Base-by-base conservation (phyloP, 2,888 invertebrate species). In the Steinernema hermaphroditum region DNA sequence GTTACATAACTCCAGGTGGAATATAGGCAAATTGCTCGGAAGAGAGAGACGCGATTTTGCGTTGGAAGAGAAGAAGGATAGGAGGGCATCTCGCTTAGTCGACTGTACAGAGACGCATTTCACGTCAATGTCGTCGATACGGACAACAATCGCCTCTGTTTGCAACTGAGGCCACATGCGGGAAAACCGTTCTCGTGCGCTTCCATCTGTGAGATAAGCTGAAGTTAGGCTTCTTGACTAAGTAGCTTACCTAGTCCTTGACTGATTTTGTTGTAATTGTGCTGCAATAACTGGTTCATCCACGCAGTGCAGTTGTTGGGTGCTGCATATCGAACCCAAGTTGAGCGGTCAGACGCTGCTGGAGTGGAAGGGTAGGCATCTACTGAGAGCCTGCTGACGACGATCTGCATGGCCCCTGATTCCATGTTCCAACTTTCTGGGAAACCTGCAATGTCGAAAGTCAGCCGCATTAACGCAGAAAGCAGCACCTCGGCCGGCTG, bases 341-440 rank as follows among this genome's bases (percentile, higher is more conserved):
- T 57, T n/a, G 50, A 74, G 46, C 84, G 75, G 68, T 81, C 80
- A 1, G 80, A 92, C 83, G 88, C 87, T 37, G 95, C 94, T 85
- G 93, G 90, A 88, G 97, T 96, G 89, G 94, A 96, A 0, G 98
- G 97, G 89, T 97, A 98, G 86, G 93, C 92, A 88, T 98, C 96
- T 0, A 74, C 68, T 6, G 87, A 85, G 44, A 90, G 80, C 86
- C 92, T 92, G 78, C 92, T 91, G 49, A 98, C 89, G 0, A 93
- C 92, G 74, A 97, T 91, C 89, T 96, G 96, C 71, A 98, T 88
- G 0, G 96, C 95, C 0, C 95, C 97, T 0, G 96, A 96, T 78
- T 93, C 92, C 70, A 85, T 83, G 57, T 87, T 76, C 86, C 86
- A 86, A 44, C 81, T 75, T 8, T 77, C 76, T 6, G 86, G 86